phyloP scores from a whole-genome alignment of 1,140 invertebrate species.

The Drosophila pandora region DNA sequence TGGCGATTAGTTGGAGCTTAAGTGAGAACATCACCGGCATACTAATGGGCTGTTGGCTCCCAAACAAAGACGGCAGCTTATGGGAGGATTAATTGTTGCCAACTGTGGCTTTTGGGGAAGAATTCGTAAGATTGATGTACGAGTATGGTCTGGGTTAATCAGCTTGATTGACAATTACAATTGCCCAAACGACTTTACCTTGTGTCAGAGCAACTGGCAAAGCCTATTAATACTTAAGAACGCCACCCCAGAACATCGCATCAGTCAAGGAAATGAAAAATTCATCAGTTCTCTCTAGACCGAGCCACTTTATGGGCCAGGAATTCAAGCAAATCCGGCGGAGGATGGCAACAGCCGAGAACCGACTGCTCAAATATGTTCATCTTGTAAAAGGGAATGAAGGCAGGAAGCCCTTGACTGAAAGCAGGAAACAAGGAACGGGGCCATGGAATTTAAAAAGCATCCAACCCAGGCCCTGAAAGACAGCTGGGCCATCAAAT shows the following conservation, averaged over 20 bases:
- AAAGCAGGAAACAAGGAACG: conserved; percentile 36
- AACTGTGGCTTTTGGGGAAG: neutral
- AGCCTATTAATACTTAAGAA: conserved; percentile 13
- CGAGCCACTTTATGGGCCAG: conserved; percentile 10
- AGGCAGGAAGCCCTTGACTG: conserved; percentile 22
- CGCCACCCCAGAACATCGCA: conserved; percentile 5
- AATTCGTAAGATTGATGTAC: conserved; percentile 7
- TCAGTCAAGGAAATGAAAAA: conserved; percentile 39
- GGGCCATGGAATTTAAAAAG: conserved; percentile 19
- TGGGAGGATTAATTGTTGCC: conserved; percentile 7
- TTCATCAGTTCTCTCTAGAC: conserved; percentile 26
- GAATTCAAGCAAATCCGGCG: conserved; percentile 33
- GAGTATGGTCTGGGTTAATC: conserved; percentile 21
- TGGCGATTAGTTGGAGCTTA: conserved; percentile 35
- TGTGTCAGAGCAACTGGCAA: conserved; percentile 8
- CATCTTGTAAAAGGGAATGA: conserved; percentile 17
- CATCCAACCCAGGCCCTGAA: conserved; percentile 6
- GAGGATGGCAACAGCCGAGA: neutral
- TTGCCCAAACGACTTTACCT: conserved; percentile 7
- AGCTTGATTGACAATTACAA: conserved; percentile 35
- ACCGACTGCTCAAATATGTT: conserved; percentile 31
- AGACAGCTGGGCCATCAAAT: conserved; percentile 19
- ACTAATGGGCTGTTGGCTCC: conserved; percentile 22
- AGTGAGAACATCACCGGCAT: conserved; percentile 12
- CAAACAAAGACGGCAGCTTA: conserved; percentile 5